Base-by-base conservation (phyloP, 2,888 invertebrate genomes). In the Hololepta plana region DNA sequence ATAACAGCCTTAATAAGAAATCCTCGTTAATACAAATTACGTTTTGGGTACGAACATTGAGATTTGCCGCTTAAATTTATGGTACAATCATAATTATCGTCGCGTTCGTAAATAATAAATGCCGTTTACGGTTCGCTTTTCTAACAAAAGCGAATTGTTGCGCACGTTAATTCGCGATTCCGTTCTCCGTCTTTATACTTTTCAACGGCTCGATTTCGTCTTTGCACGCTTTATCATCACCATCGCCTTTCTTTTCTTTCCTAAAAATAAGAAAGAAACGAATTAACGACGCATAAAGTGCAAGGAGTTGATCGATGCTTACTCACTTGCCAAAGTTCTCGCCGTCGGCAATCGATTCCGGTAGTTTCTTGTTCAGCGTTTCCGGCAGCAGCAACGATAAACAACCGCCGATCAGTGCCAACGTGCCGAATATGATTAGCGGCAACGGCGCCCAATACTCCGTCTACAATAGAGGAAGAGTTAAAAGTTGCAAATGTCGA, bases 331-430 rank as follows among this genome's bases (percentile, higher is more conserved):
- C 67, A 45, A 70, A 70, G 11, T 51, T 43, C 47, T 68, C 68
- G 4, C 69, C 67, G 38, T 72, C 72, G 40, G 62, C 63, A 32
- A 72, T 64, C 1, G 71, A 64, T 44, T 72, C 72, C 3, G 73
- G 73, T 28, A 74, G 48, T 33, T 64, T 62, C 40, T 60, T 62
- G 36, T 70, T 67, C 24, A 68, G 48, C 1, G 74, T 74, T 53
- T 74, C 74, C 2, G 73, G 74, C 23, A 74, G 51, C 14, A 67
- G 45, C 15, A 72, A 47, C 1, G 67, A 63, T 29, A 67, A 45
- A 2, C 60, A 28, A 10, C 70, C 71, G 5, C 66, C 65, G 13
- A 56, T 34, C n/a, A 71, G 49, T 2, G 68, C 56, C 24, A 64
- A 49, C 7, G 53, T 46, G 24, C 71, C 71, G 40, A 66, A 70